A percentile compares a stretch with the other conserved stretches of the same genome.
Conservation (phyloP, 2,113 vertebrate genomes). For the Pseudonaja textilis region DNA sequence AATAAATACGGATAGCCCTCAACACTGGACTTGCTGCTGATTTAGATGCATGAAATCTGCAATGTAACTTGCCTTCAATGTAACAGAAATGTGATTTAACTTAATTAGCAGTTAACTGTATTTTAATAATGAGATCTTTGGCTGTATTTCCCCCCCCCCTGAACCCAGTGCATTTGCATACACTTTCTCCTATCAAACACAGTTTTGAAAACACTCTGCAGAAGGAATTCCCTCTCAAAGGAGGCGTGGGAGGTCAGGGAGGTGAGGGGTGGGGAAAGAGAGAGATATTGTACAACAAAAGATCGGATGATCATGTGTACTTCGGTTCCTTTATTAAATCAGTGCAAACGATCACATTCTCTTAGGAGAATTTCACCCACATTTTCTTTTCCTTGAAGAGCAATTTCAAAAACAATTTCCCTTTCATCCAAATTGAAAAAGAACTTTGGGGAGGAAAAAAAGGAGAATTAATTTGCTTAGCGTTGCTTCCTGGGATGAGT, state of each 20-base stretch:
- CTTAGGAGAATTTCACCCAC: not conserved
- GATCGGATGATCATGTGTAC: not conserved
- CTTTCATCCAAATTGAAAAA: not conserved
- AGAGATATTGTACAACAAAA: not conserved
- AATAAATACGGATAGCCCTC: not conserved
- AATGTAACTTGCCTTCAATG: not conserved
- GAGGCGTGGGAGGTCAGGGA: not conserved
- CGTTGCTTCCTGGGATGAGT: not conserved
- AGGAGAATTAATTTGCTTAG: not conserved
- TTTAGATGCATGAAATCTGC: not conserved
- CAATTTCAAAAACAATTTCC: not conserved
- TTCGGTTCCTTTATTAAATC: not conserved
- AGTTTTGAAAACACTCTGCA: not conserved
- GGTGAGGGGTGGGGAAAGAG: not conserved
- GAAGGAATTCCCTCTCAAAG: not conserved
- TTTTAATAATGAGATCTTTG: constrained; percentile 28
- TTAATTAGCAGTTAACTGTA: constrained; percentile 13
- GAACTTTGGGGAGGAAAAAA: not conserved
- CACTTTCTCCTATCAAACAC: not conserved
- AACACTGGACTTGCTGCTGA: not conserved
- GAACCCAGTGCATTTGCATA: not conserved
- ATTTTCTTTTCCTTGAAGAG: not conserved
- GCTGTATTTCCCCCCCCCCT: not conserved
- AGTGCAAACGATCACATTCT: not conserved
- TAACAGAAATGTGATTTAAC: not conserved